Conservation (phyloP, 2,113 vertebrate genomes). For the Argyrosomus japonicus region DNA sequence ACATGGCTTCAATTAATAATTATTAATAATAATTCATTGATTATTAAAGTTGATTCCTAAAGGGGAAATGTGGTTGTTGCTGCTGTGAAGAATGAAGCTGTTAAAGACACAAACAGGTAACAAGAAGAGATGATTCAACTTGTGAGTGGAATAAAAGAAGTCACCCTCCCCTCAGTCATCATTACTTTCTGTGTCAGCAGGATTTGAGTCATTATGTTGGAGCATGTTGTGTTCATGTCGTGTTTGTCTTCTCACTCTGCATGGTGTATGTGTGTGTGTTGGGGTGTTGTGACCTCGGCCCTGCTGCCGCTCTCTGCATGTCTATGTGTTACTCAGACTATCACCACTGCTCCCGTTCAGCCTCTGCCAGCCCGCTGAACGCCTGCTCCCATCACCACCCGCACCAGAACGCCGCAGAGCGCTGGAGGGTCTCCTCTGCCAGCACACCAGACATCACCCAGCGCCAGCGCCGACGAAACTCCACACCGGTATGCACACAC, state of each 20-base stretch:
- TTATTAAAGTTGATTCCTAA: not conserved
- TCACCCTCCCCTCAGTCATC: not conserved
- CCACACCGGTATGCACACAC: conserved; percentile 83
- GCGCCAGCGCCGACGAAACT: conserved; percentile 82
- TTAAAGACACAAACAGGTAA: not conserved
- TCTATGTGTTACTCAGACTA: conserved; percentile 78
- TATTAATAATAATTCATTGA: not conserved
- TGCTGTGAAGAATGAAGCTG: not conserved
- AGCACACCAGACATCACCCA: conserved; percentile 89
- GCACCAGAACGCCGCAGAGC: conserved; percentile 84
- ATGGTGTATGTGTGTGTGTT: conserved; percentile 35
- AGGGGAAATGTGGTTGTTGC: not conserved
- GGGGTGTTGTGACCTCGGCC: conserved; percentile 42
- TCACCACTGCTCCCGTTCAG: conserved; percentile 91
- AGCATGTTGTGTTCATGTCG: conserved; percentile 1
- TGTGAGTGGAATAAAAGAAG: not conserved
- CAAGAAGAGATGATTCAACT: not conserved
- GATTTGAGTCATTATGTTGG: not conserved
- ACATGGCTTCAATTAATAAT: no score
- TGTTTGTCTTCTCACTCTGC: conserved; percentile 19
- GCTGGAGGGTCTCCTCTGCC: conserved; percentile 83
- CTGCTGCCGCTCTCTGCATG: conserved; percentile 39
- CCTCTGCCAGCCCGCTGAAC: conserved; percentile 90
- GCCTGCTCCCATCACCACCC: conserved; percentile 86
- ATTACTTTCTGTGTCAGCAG: not conserved